These are phyloP conservation scores for Melanerpes aurifrons DNA, from an alignment of 2,113 vertebrate genomes.

Conservation along the genomic window DNA sequence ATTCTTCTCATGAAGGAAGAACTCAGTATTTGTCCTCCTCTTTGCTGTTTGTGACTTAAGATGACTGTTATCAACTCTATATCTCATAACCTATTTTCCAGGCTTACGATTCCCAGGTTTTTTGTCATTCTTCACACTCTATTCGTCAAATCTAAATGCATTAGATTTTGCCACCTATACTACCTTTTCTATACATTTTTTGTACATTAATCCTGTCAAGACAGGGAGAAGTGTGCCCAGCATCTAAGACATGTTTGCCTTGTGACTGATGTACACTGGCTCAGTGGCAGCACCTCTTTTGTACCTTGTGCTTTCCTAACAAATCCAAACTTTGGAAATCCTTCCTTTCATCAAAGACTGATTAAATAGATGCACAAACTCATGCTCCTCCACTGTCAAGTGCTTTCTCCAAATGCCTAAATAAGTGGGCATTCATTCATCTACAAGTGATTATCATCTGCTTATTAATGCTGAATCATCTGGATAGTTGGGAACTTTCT, in stretches of 20 bases:
- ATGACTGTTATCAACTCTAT: neutral
- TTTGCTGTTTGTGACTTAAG: rapidly evolving
- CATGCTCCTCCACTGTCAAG: neutral
- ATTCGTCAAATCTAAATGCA: neutral
- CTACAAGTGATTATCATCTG: neutral
- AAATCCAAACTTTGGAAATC: neutral
- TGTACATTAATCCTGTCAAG: neutral
- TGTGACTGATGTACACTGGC: rapidly evolving
- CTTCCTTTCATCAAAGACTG: neutral
- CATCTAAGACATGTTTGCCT: rapidly evolving
- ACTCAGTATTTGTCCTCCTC: neutral
- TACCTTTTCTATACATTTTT: neutral
- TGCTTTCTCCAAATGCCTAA: neutral
- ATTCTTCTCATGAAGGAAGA: neutral
- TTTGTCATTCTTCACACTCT: neutral
- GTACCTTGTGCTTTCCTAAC: neutral
- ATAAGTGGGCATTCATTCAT: neutral
- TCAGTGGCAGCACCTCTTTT: neutral
- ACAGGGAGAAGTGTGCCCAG: neutral
- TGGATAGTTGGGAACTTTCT: neutral
- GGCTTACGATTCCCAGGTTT: neutral
- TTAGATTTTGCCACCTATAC: neutral
- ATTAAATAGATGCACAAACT: neutral
- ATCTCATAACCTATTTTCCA: neutral
- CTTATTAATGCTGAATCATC: neutral